These are phyloP conservation scores for Atta colombica DNA, from an alignment of 1,140 invertebrate genomes.

Conservation along the genomic window DNA sequence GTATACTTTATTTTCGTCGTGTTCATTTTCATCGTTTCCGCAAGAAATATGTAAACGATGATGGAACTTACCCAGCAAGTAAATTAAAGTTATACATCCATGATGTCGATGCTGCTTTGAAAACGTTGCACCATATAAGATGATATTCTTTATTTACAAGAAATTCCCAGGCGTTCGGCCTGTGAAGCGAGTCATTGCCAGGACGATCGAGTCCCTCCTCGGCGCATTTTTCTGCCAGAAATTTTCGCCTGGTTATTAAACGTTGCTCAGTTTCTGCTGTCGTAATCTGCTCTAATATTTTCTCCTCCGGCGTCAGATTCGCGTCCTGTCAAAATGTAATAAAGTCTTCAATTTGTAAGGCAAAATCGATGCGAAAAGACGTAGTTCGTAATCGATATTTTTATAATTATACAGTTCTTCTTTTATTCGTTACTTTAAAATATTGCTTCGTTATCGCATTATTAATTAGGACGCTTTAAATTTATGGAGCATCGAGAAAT, in stretches of 20 bases:
- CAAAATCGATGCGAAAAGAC: neutral
- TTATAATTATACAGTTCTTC: neutral
- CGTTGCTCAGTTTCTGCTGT: slow-evolving; percentile 85
- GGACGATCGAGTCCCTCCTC: slow-evolving; percentile 86
- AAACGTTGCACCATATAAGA: slow-evolving; percentile 94
- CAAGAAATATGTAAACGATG: neutral
- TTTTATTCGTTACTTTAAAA: neutral
- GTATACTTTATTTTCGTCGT: neutral
- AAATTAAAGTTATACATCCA: slow-evolving; percentile 97
- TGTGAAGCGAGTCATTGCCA: slow-evolving; percentile 90
- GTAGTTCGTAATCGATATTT: neutral
- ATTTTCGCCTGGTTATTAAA: slow-evolving; percentile 85
- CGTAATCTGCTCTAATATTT: slow-evolving; percentile 79
- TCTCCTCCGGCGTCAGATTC: slow-evolving; percentile 81
- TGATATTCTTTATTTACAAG: slow-evolving; percentile 93
- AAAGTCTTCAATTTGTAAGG: neutral
- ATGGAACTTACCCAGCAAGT: slow-evolving; percentile 89
- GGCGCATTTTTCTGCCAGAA: slow-evolving; percentile 86
- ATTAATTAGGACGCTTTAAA: slow-evolving; percentile 7
- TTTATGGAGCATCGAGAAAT: neutral
- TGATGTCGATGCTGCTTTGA: slow-evolving; percentile 94
- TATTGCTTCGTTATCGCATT: neutral
- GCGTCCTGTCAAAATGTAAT: slow-evolving; percentile 78
- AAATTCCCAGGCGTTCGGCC: slow-evolving; percentile 94
- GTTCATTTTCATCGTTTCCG: neutral